Conservation (phyloP, 2,113 vertebrate genomes). For the Calidris pygmaea region DNA sequence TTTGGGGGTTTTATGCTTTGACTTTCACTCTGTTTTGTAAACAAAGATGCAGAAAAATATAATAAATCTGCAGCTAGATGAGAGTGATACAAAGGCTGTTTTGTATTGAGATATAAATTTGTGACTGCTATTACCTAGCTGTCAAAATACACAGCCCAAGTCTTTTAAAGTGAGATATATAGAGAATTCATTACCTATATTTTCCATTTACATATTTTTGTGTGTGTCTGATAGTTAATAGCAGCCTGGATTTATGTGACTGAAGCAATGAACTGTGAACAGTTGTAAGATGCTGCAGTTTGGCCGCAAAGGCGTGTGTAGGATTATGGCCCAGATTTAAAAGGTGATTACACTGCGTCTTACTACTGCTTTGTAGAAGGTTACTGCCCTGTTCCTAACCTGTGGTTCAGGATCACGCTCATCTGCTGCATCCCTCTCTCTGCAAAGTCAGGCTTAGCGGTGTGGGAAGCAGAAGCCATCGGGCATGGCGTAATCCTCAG, state of each 20-base stretch:
- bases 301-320: accelerated
- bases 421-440: neutral
- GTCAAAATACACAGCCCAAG: neutral
- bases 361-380: neutral
- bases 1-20: neutral
- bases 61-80: neutral
- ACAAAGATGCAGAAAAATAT: neutral
- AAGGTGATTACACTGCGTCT: neutral
- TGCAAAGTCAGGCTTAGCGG: neutral
- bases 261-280: neutral
- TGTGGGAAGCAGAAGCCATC: neutral
- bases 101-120: neutral
- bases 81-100: neutral
- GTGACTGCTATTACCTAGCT: neutral
- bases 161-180: neutral
- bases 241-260: neutral
- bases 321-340: neutral
- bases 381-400: neutral
- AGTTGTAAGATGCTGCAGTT: neutral
- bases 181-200: neutral
- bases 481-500: too few relatives aligned
- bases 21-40: neutral
- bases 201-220: neutral
- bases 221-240: neutral
- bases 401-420: neutral